Conservation (phyloP, 2,888 invertebrate genomes). For the Blastobasis lacticolella region DNA sequence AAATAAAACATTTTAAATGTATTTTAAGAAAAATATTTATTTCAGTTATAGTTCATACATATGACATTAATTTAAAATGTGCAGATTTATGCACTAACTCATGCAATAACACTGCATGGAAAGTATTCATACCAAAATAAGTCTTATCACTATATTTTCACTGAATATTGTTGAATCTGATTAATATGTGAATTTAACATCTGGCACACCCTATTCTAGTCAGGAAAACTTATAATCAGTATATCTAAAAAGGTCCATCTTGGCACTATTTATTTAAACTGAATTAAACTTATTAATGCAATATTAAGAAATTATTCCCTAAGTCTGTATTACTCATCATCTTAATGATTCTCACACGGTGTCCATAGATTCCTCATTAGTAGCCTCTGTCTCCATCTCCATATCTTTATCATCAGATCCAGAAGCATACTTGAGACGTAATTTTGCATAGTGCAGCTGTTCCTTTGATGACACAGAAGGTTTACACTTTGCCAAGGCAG, state of each 20-base stretch:
- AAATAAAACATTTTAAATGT: no score
- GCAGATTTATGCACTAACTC: neutral
- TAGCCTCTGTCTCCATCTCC: conserved; percentile 72
- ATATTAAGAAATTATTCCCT: neutral
- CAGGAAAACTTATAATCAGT: neutral
- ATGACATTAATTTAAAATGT: neutral
- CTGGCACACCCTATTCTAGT: no score
- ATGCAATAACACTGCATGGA: neutral
- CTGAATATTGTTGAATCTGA: no score
- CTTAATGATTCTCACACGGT: conserved; percentile 52
- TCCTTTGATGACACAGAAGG: conserved; percentile 92
- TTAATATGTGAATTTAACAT: no score
- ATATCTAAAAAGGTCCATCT: conserved; percentile 31
- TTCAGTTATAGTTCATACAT: neutral
- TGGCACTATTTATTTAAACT: conserved; percentile 46
- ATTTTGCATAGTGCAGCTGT: conserved; percentile 82
- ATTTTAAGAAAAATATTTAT: conserved; percentile 8
- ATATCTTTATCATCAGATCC: conserved; percentile 65
- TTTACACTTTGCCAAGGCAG: conserved; percentile 84
- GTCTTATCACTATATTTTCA: no score
- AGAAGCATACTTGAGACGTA: conserved; percentile 79
- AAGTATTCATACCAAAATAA: no score
- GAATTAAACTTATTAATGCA: conserved; percentile 20
- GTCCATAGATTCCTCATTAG: conserved; percentile 67
- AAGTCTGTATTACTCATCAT: conserved; percentile 28